Base-by-base conservation (phyloP, 2,888 invertebrate genomes). In the Phyto melanocephala region DNA sequence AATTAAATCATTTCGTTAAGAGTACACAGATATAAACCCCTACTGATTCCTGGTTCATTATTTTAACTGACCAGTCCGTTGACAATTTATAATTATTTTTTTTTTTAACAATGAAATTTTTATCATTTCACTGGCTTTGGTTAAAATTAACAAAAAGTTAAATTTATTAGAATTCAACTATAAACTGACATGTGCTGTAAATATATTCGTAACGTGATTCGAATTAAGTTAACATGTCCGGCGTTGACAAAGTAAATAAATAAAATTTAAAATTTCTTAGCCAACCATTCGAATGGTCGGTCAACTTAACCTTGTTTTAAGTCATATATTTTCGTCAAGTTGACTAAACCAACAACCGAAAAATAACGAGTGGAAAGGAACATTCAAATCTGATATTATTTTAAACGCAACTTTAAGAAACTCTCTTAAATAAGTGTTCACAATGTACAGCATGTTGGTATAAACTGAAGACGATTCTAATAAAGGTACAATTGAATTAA, bases 131-230 rank as follows among this genome's bases (percentile, higher is more conserved):
- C 15, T 15, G 22, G 35, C 15, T 28, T 10, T 13, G 17, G 11
- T 28, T 6, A 37, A 20, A 20, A 47, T 10, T 15, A 56, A 70
- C 11, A 28, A 33, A 28, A 42, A 42, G 37, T 20, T 28, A 47
- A 28, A 68, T 42, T 68, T 62, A 68, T 40, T 50, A 56, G 33
- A 22, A 60, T 40, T 50, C 67, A 50, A 50, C 4, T 50, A 60
- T 42, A 50, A 67, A 52, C 50, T 60, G 76, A 10, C 68, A 50
- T 60, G 7, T 42, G 60, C 37, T 58, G 10, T 40, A 52, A 77
- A 22, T 56, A 15, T 6, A 15, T 1, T 7, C 1, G 22, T 42
- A 62, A 68, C 68, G 76, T 68, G 60, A 60, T 35, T 15, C 13
- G 76, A 77, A 77, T 62, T 17, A n/a, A 22, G 56, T 65, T 37